These are phyloP conservation scores for Trichomalopsis sarcophagae DNA, from an alignment of 1,140 invertebrate genomes.

Conservation along the genomic window DNA sequence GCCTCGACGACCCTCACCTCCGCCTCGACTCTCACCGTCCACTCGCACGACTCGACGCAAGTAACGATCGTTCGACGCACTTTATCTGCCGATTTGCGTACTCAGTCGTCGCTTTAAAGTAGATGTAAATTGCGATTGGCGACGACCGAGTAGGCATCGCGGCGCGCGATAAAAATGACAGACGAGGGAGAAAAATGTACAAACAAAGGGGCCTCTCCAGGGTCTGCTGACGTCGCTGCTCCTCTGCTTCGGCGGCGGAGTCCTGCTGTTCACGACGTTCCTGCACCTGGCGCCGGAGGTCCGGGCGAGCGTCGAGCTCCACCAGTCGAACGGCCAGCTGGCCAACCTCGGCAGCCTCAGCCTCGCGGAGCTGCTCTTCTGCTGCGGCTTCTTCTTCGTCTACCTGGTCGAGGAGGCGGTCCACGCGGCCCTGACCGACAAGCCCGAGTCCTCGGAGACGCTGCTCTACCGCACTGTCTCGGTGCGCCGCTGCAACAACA, in stretches of 20 bases:
- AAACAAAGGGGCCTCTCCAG: constrained; percentile 57
- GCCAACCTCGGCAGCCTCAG: constrained; percentile 71
- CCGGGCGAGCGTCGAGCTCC: constrained; percentile 75
- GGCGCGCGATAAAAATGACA: not conserved
- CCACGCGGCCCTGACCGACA: constrained; percentile 76
- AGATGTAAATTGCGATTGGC: no score
- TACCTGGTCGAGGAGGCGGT: constrained; percentile 84
- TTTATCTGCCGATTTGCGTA: not conserved
- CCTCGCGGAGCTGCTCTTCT: constrained; percentile 81
- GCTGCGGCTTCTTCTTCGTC: constrained; percentile 84
- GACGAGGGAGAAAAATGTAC: not conserved
- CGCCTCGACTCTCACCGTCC: constrained; percentile 61
- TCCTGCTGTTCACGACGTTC: constrained; percentile 86
- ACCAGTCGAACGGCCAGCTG: constrained; percentile 69
- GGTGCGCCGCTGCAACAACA: constrained; percentile 74
- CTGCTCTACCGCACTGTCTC: constrained; percentile 77
- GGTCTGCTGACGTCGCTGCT: constrained; percentile 78
- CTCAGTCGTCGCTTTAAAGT: no score
- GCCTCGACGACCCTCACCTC: constrained; percentile 63
- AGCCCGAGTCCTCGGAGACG: constrained; percentile 72
- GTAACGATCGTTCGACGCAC: constrained; percentile 46
- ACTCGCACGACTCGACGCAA: constrained; percentile 56
- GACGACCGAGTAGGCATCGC: no score
- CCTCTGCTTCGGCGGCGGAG: constrained; percentile 88
- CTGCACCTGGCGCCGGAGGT: constrained; percentile 87